These are phyloP conservation scores for Drosophila fuyamai DNA, from an alignment of 1,140 invertebrate species.

Conservation along the genomic window DNA sequence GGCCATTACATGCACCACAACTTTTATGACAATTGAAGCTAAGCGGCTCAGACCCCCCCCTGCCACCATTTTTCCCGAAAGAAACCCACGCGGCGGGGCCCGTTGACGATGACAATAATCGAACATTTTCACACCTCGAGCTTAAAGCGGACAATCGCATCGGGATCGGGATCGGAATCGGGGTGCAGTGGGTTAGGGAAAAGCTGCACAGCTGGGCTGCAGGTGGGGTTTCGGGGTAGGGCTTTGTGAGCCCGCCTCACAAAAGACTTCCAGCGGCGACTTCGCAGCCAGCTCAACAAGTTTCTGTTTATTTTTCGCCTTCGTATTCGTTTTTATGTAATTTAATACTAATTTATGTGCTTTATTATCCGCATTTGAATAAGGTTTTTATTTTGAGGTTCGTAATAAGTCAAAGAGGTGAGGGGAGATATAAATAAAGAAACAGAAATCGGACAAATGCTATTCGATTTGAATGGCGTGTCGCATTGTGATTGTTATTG, in stretches of 20 bases:
- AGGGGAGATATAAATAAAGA: background rate
- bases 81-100: slow-evolving; percentile 43
- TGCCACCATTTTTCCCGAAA: slow-evolving; percentile 3
- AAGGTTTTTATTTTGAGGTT: slow-evolving; percentile 50
- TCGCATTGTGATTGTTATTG: slow-evolving; percentile 42
- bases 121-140: slow-evolving; percentile 84
- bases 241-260: slow-evolving; percentile 47
- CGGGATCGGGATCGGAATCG: slow-evolving; percentile 25
- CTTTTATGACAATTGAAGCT: slow-evolving; percentile 76
- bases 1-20: slow-evolving; percentile 69
- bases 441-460: slow-evolving; percentile 45
- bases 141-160: slow-evolving; percentile 63
- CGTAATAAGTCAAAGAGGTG: slow-evolving; percentile 37
- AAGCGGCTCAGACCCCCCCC: slow-evolving; percentile 59
- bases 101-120: slow-evolving; percentile 79
- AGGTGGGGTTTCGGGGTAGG: slow-evolving; percentile 22
- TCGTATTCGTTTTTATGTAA: slow-evolving; percentile 51
- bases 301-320: slow-evolving; percentile 32
- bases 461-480: slow-evolving; percentile 62
- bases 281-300: slow-evolving; percentile 63
- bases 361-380: slow-evolving; percentile 77
- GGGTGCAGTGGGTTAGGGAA: slow-evolving; percentile 19
- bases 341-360: slow-evolving; percentile 82
- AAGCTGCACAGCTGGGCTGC: slow-evolving; percentile 23
- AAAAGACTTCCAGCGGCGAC: slow-evolving; percentile 63